Evolutionary conservation across 2,113 vertebrate species (phyloP).

Genomic region (Acanthisitta chloris): DNA sequence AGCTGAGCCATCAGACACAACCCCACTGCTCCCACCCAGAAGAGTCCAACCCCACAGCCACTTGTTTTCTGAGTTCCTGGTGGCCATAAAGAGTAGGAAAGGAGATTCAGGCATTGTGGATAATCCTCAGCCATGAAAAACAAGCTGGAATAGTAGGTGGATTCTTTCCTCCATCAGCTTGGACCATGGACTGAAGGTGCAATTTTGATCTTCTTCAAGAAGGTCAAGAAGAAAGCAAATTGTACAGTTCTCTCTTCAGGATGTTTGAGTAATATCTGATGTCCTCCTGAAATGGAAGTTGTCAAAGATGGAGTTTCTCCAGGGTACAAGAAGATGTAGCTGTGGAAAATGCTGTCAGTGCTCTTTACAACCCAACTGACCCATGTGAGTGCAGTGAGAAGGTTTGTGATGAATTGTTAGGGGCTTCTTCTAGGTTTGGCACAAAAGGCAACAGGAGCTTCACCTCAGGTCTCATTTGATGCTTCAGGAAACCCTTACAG

Average conservation of each 20-base stretch:
- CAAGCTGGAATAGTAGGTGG: neutral
- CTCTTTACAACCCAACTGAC: neutral
- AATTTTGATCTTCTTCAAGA: no score
- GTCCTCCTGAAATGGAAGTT: neutral
- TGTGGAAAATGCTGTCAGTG: neutral
- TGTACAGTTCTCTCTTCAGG: neutral
- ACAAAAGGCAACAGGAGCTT: neutral
- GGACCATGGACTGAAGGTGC: neutral
- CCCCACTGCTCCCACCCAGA: fast-evolving
- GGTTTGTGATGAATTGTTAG: neutral
- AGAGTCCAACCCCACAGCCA: fast-evolving
- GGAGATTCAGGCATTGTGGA: neutral
- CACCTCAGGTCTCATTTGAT: neutral
- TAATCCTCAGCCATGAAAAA: neutral
- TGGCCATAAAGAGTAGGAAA: fast-evolving
- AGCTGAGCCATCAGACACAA: neutral
- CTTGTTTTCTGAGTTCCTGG: neutral
- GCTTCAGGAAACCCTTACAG: neutral
- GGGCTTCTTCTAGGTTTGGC: neutral
- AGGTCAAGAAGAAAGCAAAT: no score
- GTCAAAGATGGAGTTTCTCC: neutral
- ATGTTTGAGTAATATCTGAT: neutral
- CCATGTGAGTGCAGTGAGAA: neutral
- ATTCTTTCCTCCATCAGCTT: neutral
- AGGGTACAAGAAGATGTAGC: neutral